A percentile compares a stretch with the other conserved stretches of the same genome.
These are phyloP conservation scores for Oryctes rhinoceros DNA, from an alignment of 1,140 invertebrate species.

Conservation along the genomic window DNA sequence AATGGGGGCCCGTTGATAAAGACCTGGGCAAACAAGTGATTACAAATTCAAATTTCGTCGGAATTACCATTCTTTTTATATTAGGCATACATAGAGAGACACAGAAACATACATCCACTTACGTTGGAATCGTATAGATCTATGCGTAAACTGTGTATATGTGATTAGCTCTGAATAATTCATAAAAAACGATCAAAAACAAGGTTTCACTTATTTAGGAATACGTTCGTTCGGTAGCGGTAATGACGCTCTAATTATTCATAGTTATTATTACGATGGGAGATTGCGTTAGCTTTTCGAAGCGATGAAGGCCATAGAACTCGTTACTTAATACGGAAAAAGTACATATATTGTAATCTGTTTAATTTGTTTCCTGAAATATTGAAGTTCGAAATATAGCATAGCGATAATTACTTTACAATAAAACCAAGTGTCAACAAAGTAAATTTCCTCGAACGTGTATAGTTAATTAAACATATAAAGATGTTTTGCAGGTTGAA, in stretches of 20 bases:
- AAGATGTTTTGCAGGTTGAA: too few relatives aligned
- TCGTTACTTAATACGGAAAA: not conserved
- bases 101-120: not conserved
- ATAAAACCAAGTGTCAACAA: too few relatives aligned
- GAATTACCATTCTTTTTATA: conserved; percentile 36
- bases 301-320: not conserved
- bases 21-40: conserved; percentile 35
- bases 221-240: not conserved
- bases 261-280: conserved; percentile 7
- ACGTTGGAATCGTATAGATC: not conserved
- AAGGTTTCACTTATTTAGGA: conserved; percentile 17
- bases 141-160: conserved; percentile 6
- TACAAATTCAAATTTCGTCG: conserved; percentile 33
- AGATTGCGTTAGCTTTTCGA: not conserved
- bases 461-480: too few relatives aligned
- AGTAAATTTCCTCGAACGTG: too few relatives aligned
- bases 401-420: too few relatives aligned
- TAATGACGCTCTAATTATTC: conserved; percentile 24
- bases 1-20: conserved; percentile 31
- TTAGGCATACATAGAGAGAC: not conserved
- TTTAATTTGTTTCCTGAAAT: not conserved
- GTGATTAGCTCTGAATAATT: conserved; percentile 17
- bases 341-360: not conserved
- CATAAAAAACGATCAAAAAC: conserved; percentile 28
- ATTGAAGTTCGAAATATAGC: not conserved